A percentile compares a stretch with the other conserved stretches of the same genome.
phyloP scores from a whole-genome alignment of 2,888 invertebrate species.

The Dasysyrphus albostriatus region DNA sequence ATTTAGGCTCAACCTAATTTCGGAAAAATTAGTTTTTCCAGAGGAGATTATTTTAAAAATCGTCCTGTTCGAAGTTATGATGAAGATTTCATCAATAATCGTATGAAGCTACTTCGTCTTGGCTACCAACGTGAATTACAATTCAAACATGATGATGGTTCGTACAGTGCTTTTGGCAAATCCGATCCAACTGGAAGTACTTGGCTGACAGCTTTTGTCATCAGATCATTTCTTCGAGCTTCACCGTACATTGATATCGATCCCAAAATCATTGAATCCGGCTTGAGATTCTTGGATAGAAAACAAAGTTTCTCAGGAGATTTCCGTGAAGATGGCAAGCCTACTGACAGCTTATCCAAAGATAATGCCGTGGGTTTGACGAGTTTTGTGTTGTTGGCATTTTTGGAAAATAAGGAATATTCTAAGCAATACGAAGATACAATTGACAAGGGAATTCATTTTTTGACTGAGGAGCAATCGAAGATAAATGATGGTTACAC shows the following conservation, averaged over 20 bases:
- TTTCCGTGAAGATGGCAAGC: slow-evolving; percentile 91
- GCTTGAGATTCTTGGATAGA: slow-evolving; percentile 89
- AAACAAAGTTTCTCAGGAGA: slow-evolving; percentile 90
- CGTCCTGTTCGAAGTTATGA: not conserved
- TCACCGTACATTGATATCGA: slow-evolving; percentile 89
- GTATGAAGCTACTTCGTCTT: slow-evolving; percentile 87
- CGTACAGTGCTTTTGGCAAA: slow-evolving; percentile 91
- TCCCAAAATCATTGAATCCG: slow-evolving; percentile 86
- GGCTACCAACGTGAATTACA: slow-evolving; percentile 96
- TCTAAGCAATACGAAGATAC: slow-evolving; percentile 86
- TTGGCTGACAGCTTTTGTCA: slow-evolving; percentile 93
- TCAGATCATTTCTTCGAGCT: slow-evolving; percentile 90
- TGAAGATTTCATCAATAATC: slow-evolving; percentile 65
- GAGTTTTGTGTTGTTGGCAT: slow-evolving; percentile 90
- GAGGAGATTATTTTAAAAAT: not conserved
- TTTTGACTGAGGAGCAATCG: slow-evolving; percentile 88
- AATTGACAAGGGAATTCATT: slow-evolving; percentile 92
- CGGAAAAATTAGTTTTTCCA: not conserved
- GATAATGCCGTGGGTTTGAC: slow-evolving; percentile 91
- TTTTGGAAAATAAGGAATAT: slow-evolving; percentile 86
- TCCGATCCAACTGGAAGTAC: slow-evolving; percentile 86
- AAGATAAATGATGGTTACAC: slow-evolving; percentile 89
- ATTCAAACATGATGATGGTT: slow-evolving; percentile 93
- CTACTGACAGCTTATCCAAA: slow-evolving; percentile 85
- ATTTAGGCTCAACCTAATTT: not conserved